Conservation (phyloP, 2,888 invertebrate genomes). For the Oxytorus armatus region DNA sequence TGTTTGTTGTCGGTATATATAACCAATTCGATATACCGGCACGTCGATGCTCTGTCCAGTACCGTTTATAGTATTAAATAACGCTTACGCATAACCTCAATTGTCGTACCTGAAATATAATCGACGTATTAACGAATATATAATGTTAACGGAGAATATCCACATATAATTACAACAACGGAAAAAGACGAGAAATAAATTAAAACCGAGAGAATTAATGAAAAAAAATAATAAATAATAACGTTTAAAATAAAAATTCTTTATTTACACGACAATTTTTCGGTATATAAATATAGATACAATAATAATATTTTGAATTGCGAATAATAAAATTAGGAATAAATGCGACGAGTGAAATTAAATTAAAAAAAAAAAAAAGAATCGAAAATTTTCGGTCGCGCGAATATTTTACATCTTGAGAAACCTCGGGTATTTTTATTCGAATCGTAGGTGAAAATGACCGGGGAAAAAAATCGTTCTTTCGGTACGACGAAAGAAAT, state of each 20-base stretch:
- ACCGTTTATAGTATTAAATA: slow-evolving; percentile 59
- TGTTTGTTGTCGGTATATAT: slow-evolving; percentile 46
- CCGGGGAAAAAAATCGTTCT: too few relatives aligned
- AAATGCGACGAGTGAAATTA: slow-evolving; percentile 46
- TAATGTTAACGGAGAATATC: slow-evolving; percentile 28
- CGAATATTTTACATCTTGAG: background rate
- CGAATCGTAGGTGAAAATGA: too few relatives aligned
- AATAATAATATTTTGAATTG: slow-evolving; percentile 46
- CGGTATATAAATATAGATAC: slow-evolving; percentile 64
- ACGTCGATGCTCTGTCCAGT: slow-evolving; percentile 71
- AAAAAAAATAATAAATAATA: slow-evolving; percentile 29
- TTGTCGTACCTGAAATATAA: slow-evolving; percentile 62
- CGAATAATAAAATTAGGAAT: slow-evolving; percentile 55
- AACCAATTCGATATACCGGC: slow-evolving; percentile 42
- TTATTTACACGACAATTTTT: slow-evolving; percentile 76
- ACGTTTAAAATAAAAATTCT: slow-evolving; percentile 74
- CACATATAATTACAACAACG: background rate
- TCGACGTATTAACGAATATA: slow-evolving; percentile 33
- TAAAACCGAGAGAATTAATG: background rate
- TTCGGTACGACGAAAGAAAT: too few relatives aligned
- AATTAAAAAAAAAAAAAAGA: slow-evolving; percentile 26
- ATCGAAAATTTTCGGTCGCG: slow-evolving; percentile 8
- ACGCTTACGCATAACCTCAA: slow-evolving; percentile 55
- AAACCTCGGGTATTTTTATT: too few relatives aligned
- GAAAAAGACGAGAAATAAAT: background rate